Evolutionary conservation across 2,888 invertebrate species (phyloP).

Genomic region (Electrophaes corylata): DNA sequence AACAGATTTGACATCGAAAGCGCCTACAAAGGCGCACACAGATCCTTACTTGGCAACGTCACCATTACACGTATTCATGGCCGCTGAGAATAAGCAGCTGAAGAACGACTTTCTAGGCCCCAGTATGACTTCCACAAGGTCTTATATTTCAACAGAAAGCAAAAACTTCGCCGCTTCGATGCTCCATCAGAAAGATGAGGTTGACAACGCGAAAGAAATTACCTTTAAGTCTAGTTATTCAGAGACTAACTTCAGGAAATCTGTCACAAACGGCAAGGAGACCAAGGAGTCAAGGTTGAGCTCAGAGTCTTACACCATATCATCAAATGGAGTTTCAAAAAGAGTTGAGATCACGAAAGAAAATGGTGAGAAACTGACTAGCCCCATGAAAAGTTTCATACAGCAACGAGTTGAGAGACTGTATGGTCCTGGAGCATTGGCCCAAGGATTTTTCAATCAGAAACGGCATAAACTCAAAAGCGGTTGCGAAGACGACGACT

Average conservation of each 20-base stretch:
- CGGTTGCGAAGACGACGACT: conserved; percentile 68
- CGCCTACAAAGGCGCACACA: conserved; percentile 81
- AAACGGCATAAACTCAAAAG: conserved; percentile 80
- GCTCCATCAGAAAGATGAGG: conserved; percentile 75
- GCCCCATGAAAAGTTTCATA: conserved; percentile 90
- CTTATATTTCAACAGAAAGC: conserved; percentile 71
- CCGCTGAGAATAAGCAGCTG: conserved; percentile 77
- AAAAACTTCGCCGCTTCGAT: conserved; percentile 75
- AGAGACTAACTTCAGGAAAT: conserved; percentile 76
- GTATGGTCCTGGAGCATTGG: conserved; percentile 94
- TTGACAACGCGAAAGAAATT: conserved; percentile 71
- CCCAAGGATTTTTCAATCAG: conserved; percentile 92
- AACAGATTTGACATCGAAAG: conserved; percentile 75
- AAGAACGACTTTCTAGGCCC: conserved; percentile 80
- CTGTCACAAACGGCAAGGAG: conserved; percentile 71
- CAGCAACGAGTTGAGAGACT: conserved; percentile 94
- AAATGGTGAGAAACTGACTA: conserved; percentile 73
- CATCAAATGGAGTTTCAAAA: conserved; percentile 76
- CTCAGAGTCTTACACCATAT: conserved; percentile 77
- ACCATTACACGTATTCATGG: conserved; percentile 76
- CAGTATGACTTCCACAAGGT: conserved; percentile 74
- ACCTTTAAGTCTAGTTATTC: conserved; percentile 80
- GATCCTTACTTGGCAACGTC: conserved; percentile 73
- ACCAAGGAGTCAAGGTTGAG: conserved; percentile 61
- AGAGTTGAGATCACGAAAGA: conserved; percentile 78